phyloP scores from a whole-genome alignment of 2,888 invertebrate genomes.

The Synanthedon myopaeformis region DNA sequence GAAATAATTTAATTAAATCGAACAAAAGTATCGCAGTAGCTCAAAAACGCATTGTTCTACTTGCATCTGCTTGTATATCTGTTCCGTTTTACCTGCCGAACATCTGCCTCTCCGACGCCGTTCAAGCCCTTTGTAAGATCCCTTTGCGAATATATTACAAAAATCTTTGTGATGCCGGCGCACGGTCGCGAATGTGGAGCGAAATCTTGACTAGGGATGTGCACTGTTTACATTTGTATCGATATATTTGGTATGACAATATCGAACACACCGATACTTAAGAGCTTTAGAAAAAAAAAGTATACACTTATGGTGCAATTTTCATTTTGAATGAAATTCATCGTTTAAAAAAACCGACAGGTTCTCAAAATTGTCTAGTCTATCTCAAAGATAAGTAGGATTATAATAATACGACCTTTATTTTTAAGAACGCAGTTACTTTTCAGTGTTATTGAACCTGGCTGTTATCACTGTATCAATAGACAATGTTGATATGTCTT shows the following conservation, averaged over 20 bases:
- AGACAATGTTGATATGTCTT: neutral
- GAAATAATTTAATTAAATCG: constrained; percentile 35
- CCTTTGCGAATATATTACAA: constrained; percentile 54
- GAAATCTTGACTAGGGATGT: constrained; percentile 38
- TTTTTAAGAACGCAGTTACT: neutral
- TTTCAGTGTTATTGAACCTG: neutral
- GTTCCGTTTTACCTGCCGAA: constrained; percentile 54
- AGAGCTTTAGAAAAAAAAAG: too few species aligned
- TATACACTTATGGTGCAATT: too few species aligned
- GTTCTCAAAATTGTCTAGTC: too few species aligned
- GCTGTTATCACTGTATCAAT: neutral
- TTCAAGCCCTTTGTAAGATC: constrained; percentile 13
- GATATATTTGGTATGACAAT: constrained; percentile 10
- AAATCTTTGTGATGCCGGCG: constrained; percentile 27
- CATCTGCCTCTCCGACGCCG: constrained; percentile 41
- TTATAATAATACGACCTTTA: too few species aligned
- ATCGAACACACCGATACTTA: too few species aligned
- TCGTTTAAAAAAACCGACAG: too few species aligned
- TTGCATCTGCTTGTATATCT: constrained; percentile 39
- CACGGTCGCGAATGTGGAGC: constrained; percentile 16
- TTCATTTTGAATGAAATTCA: too few species aligned
- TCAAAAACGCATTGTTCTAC: constrained; percentile 30
- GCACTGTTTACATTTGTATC: constrained; percentile 11
- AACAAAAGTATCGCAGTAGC: constrained; percentile 26
- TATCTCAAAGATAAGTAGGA: too few species aligned